Percentiles rank a stretch among this genome's conserved stretches.
Conservation (phyloP, 2,888 invertebrate genomes). For the Empis stercorea region DNA sequence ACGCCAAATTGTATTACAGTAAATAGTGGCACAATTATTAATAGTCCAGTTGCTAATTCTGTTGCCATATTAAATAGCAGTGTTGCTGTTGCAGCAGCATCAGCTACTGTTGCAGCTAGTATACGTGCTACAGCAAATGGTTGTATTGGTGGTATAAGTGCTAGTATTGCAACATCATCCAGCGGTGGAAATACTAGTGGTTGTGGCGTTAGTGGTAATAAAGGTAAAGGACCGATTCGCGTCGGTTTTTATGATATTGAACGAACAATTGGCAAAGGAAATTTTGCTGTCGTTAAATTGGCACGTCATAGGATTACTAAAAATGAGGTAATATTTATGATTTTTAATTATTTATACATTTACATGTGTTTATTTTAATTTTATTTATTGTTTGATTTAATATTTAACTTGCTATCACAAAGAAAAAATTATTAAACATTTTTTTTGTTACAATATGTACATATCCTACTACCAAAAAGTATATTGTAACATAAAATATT, state of each 20-base stretch:
- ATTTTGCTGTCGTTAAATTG: conserved; percentile 97
- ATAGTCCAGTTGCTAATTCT: not conserved
- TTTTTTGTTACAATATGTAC: too few species aligned
- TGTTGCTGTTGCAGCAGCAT: too few species aligned
- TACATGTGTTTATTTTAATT: not conserved
- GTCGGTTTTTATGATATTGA: conserved; percentile 98
- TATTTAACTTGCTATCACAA: not conserved
- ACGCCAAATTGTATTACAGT: conserved; percentile 6
- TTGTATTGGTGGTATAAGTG: conserved; percentile 8
- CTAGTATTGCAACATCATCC: not conserved
- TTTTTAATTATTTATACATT: too few species aligned
- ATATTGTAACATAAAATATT: too few species aligned
- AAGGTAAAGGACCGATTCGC: conserved; percentile 57
- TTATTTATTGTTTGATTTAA: not conserved
- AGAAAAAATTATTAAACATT: too few species aligned
- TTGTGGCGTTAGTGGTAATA: conserved; percentile 16
- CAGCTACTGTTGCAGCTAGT: not conserved
- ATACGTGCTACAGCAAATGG: conserved; percentile 12
- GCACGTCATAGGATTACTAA: conserved; percentile 96
- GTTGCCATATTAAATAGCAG: too few species aligned
- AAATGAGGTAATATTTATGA: conserved; percentile 97
- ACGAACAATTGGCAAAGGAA: conserved; percentile 95
- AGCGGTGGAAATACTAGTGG: not conserved
- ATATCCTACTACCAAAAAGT: too few species aligned
- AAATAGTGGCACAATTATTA: conserved; percentile 1